Conservation (phyloP, 2,797 vertebrate species). For the Emys orbicularis region DNA sequence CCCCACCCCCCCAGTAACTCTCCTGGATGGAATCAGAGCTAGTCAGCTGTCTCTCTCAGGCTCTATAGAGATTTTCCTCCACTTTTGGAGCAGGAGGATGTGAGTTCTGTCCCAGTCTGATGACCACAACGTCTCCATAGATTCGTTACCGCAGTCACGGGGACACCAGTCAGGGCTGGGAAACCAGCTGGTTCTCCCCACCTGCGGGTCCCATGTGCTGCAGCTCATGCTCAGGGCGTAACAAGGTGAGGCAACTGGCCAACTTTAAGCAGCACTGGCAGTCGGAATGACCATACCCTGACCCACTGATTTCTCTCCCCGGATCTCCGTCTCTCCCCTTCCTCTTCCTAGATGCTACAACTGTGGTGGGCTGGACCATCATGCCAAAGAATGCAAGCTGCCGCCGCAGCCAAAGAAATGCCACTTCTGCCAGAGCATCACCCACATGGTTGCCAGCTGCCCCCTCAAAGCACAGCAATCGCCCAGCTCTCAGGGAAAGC, state of each 20-base stretch:
- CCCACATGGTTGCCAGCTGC: conserved; percentile 97
- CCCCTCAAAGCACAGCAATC: conserved; percentile 93
- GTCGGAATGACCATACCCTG: background rate
- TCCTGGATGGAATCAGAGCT: background rate
- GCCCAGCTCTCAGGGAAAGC: conserved; percentile 91
- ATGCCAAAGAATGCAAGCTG: conserved; percentile 98
- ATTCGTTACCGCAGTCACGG: background rate
- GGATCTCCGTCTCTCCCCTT: background rate
- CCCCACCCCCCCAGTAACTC: too few species aligned
- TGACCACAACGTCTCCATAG: background rate
- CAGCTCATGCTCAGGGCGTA: background rate
- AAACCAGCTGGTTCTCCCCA: background rate
- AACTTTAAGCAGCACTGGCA: background rate
- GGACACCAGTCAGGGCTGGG: background rate
- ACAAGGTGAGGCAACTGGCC: background rate
- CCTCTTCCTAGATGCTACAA: conserved; percentile 91
- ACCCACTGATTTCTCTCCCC: background rate
- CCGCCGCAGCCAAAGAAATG: conserved; percentile 98
- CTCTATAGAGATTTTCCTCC: background rate
- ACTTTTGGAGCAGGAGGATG: background rate
- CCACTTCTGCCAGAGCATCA: conserved; percentile 97
- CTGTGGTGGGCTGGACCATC: conserved; percentile 96
- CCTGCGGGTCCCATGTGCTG: background rate
- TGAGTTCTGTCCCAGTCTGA: too few species aligned
- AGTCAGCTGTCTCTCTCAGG: background rate